Evolutionary conservation across 2,888 invertebrate genomes (phyloP), one percentile per base, ranked within the genome.

Genomic region (Aquatica leii): DNA sequence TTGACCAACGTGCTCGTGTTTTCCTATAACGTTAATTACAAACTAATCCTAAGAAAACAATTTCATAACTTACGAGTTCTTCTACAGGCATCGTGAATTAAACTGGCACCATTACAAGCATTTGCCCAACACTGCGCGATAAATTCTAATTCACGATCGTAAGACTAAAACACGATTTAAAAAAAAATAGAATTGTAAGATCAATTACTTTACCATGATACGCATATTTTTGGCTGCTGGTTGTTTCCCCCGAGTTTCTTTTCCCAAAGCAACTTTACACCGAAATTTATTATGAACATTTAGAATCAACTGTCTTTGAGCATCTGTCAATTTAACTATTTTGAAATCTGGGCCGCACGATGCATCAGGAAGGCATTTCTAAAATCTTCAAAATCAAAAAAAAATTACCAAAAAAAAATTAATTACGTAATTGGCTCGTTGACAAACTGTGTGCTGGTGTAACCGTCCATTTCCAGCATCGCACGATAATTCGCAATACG

Each of bases 101-200:
- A 62, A 2, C 76, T 74, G 52, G 70, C 73, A 48, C 77, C 77
- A 37, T 78, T 72, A 57, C 81, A 81, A 4, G 74, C 71, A 62
- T 80, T 81, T 1, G 78, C 76, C 81, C 80, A 81, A 59, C 81
- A 81, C 68, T 80, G 80, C 2, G 80, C 78, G 31, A 80, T 75
- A 68, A 71, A 76, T 62, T 78, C 80, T 61, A 81, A 59, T 68
- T 81, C 81, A 57, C 68, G 74, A 67, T 78, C 76, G 65, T 81
- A 81, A 58, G 58, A 77, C 81, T 81, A 68, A 52, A 77, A 18
- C 3, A 8, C 20, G 9, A 15, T 14, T 48, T 9, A n/a, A 41
- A 24, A n/a, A n/a, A n/a, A n/a, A n/a, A n/a, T n/a, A n/a, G n/a
- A n/a, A n/a, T n/a, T n/a, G n/a, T n/a, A n/a, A n/a, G n/a, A n/a